A percentile compares a stretch with the other conserved stretches of the same genome.
Evolutionary conservation across 2,888 invertebrate genomes (phyloP).

Genomic region (Nomada fucata): DNA sequence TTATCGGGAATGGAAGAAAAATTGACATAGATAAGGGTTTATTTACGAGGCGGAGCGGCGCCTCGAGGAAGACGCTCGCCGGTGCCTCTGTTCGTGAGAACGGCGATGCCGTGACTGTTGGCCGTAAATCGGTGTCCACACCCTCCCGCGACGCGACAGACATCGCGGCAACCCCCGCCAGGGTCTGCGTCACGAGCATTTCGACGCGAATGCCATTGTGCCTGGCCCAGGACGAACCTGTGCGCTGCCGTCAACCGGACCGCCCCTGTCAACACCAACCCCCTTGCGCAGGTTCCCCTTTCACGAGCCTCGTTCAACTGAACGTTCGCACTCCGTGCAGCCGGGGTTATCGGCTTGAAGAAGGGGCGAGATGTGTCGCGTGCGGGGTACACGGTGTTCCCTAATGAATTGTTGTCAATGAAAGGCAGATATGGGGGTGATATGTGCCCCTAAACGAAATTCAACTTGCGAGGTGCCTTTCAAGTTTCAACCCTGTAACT

Average conservation of each 20-base stretch:
- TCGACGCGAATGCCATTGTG: slow-evolving; percentile 25
- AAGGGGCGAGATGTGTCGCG: neutral
- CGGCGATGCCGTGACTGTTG: slow-evolving; percentile 69
- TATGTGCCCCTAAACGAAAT: too few species aligned
- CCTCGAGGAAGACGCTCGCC: slow-evolving; percentile 29
- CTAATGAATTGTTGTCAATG: too few species aligned
- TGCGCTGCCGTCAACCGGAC: slow-evolving; percentile 14
- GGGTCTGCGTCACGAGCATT: slow-evolving; percentile 29
- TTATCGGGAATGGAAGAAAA: slow-evolving; percentile 53
- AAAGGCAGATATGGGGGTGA: too few species aligned
- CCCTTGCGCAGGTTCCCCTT: neutral
- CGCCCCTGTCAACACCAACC: slow-evolving; percentile 41
- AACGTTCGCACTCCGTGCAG: slow-evolving; percentile 17
- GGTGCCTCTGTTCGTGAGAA: slow-evolving; percentile 26
- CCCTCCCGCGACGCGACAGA: slow-evolving; percentile 63
- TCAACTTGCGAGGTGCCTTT: too few species aligned
- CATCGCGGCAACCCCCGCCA: slow-evolving; percentile 43
- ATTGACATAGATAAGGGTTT: slow-evolving; percentile 53
- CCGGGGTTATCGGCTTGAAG: neutral
- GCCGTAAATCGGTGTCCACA: slow-evolving; percentile 73
- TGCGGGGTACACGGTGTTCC: neutral
- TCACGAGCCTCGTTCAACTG: neutral
- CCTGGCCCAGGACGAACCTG: slow-evolving; percentile 12
- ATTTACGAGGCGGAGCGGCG: slow-evolving; percentile 31
- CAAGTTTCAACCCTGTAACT: too few species aligned